A percentile compares a stretch with the other conserved stretches of the same genome.
These are phyloP conservation scores for Intoshia linei DNA, from an alignment of 1,140 invertebrate species.

Conservation along the genomic window DNA sequence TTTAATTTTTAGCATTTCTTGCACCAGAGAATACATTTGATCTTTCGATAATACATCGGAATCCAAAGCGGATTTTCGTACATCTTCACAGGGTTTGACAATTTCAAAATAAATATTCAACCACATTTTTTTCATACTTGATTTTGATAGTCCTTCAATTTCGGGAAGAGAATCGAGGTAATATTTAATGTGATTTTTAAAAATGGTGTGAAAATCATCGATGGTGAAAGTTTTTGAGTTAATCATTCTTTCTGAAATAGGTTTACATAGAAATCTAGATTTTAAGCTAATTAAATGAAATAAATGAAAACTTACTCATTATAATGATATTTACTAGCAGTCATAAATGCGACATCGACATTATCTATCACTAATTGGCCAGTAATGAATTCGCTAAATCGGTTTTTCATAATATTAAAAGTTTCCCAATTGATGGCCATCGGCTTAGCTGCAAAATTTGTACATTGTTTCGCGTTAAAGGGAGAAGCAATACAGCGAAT, in stretches of 20 bases:
- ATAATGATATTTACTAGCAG: constrained; percentile 64
- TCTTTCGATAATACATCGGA: constrained; percentile 23
- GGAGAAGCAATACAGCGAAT: constrained; percentile 87
- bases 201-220: constrained; percentile 74
- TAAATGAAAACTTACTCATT: too few species aligned
- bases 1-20: constrained; percentile 81
- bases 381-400: constrained; percentile 44
- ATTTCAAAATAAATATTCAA: constrained; percentile 97
- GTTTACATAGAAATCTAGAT: too few species aligned
- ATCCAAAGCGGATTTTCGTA: constrained; percentile 17
- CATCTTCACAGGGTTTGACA: constrained; percentile 40
- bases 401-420: constrained; percentile 58
- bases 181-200: constrained; percentile 81
- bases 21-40: constrained; percentile 86
- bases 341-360: constrained; percentile 78
- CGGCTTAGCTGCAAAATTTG: constrained; percentile 44
- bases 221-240: too few species aligned
- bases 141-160: constrained; percentile 92
- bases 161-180: constrained; percentile 75
- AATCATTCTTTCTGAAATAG: too few species aligned
- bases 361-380: constrained; percentile 62
- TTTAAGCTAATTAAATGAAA: too few species aligned
- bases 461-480: constrained; percentile 93
- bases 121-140: constrained; percentile 89
- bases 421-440: constrained; percentile 71